These are phyloP conservation scores for Protaetia brevitarsis DNA, from an alignment of 1,140 invertebrate species.

Conservation along the genomic window DNA sequence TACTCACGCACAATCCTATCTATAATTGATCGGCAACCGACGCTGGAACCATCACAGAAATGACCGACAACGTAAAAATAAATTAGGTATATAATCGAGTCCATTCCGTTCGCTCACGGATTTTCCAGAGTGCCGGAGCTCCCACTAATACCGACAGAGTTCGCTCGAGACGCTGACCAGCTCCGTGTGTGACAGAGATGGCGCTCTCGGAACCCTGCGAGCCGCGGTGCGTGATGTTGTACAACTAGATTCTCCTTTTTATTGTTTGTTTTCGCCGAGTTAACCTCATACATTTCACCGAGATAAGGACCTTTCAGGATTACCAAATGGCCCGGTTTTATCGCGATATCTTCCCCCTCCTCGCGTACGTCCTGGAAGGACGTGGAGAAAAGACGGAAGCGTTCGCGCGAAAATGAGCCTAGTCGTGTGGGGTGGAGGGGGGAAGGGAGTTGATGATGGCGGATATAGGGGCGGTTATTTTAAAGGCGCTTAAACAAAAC, in stretches of 20 bases:
- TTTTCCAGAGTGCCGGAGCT: neutral
- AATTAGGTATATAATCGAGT: conserved; percentile 17
- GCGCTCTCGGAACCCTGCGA: neutral
- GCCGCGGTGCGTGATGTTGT: conserved; percentile 10
- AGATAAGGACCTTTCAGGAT: conserved; percentile 13
- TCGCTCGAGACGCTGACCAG: too few relatives aligned
- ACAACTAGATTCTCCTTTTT: conserved; percentile 18
- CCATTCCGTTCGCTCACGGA: neutral
- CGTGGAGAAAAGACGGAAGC: neutral
- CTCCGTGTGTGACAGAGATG: neutral
- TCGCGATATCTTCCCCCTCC: neutral
- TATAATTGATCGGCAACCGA: conserved; percentile 10
- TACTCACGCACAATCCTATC: conserved; percentile 9
- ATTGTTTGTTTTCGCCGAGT: conserved; percentile 17
- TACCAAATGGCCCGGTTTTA: conserved; percentile 8
- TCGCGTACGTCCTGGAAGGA: neutral
- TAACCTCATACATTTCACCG: conserved; percentile 16
- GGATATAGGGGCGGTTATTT: neutral
- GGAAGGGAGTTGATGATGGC: neutral
- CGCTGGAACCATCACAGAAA: neutral
- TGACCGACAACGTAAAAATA: conserved; percentile 12
- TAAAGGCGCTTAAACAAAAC: conserved; percentile 3
- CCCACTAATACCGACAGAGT: too few relatives aligned
- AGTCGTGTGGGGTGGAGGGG: neutral
- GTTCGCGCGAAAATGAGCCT: neutral